phyloP scores from a whole-genome alignment of 2,113 vertebrate species.

The Tupaia chinensis region DNA sequence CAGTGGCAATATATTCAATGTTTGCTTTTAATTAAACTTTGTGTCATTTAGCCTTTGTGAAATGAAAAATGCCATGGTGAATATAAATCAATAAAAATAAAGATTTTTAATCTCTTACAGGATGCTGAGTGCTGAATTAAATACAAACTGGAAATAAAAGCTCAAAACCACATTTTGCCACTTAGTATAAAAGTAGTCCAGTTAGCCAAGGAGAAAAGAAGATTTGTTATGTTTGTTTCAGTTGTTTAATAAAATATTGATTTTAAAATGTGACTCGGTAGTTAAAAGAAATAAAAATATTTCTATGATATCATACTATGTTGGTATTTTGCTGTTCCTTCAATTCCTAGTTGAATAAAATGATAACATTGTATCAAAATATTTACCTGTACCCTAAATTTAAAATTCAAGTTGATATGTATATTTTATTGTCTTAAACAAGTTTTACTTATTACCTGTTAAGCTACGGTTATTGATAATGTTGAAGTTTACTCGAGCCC shows the following conservation, averaged over 20 bases:
- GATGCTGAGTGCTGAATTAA: background rate
- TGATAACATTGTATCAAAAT: background rate
- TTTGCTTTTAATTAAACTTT: conserved; percentile 52
- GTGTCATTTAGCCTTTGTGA: conserved; percentile 17
- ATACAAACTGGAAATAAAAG: background rate
- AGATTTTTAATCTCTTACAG: background rate
- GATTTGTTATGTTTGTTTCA: background rate
- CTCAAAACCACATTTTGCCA: background rate
- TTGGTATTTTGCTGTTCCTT: background rate
- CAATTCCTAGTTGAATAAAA: background rate
- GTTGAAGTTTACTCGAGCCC: background rate
- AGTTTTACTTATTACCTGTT: background rate
- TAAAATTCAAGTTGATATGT: background rate
- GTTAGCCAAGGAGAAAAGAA: background rate
- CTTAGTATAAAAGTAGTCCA: background rate
- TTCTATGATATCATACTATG: background rate
- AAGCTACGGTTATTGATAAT: background rate
- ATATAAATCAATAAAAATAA: conserved; percentile 52
- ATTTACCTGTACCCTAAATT: background rate
- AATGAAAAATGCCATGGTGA: background rate
- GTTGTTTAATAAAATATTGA: background rate
- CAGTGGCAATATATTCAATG: background rate
- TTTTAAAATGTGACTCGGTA: conserved; percentile 2
- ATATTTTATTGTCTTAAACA: background rate
- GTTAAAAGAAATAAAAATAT: background rate